These are phyloP conservation scores for Oreochromis tanganicae DNA, from an alignment of 2,113 vertebrate genomes.

Conservation along the genomic window DNA sequence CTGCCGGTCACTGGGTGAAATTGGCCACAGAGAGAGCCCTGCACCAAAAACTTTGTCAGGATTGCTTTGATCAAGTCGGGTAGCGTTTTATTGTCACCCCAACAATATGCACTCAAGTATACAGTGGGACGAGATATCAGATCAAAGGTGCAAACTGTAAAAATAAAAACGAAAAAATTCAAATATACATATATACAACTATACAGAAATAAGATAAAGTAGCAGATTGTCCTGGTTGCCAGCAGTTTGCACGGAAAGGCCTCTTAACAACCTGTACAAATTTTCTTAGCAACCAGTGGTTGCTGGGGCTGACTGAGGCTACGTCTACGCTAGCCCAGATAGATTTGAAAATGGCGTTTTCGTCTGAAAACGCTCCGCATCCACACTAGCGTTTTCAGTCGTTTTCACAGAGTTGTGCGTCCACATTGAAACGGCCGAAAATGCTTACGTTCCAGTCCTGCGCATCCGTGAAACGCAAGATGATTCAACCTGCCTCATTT, in stretches of 20 bases:
- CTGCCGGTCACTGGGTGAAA: accelerated
- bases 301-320: neutral
- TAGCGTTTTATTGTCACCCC: neutral
- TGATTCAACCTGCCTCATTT: neutral
- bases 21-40: neutral
- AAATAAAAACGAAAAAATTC: accelerated
- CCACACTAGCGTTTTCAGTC: neutral
- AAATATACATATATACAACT: neutral
- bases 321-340: accelerated
- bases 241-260: neutral
- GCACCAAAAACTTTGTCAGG: neutral
- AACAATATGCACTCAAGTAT: no score
- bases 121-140: no score
- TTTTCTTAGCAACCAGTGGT: neutral
- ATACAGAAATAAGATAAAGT: neutral
- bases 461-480: accelerated
- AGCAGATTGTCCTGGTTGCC: neutral
- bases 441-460: accelerated
- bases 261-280: neutral
- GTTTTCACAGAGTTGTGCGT: neutral
- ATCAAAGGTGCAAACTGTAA: neutral
- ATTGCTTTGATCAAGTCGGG: neutral
- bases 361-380: accelerated
- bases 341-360: neutral
- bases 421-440: accelerated